Conservation (phyloP, 2,113 vertebrate species). For the Triplophysa siluroides region DNA sequence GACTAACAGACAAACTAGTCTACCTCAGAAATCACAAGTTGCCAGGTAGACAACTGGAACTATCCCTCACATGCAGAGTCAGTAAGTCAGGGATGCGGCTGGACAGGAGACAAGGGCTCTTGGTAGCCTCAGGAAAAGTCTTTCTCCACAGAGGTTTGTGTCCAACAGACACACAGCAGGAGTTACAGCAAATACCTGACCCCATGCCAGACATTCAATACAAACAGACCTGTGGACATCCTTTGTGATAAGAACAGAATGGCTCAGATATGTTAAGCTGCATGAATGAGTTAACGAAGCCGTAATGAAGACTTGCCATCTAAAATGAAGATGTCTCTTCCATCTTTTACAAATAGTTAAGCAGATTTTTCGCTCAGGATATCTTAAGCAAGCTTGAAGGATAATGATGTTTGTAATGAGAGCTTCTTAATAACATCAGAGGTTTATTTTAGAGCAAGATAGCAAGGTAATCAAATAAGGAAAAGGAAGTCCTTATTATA, state of each 20-base stretch:
- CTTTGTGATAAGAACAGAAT: not conserved
- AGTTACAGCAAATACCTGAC: conserved; percentile 1
- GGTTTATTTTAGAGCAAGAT: conserved; percentile 36
- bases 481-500: conserved; percentile 55
- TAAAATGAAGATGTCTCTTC: conserved; percentile 3
- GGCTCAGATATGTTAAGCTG: not conserved
- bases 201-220: conserved; percentile 4
- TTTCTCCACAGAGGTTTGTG: not conserved
- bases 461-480: conserved; percentile 66
- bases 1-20: too few relatives aligned
- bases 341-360: conserved; percentile 1
- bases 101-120: not conserved
- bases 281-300: not conserved
- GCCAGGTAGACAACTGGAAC: not conserved
- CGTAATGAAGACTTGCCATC: not conserved
- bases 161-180: conserved; percentile 20
- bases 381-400: conserved; percentile 37
- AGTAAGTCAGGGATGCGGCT: not conserved
- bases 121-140: conserved; percentile 13
- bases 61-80: not conserved
- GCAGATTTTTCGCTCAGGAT: conserved; percentile 25
- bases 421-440: conserved; percentile 60
- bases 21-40: too few relatives aligned
- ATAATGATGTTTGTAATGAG: conserved; percentile 53
- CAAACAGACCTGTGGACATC: conserved; percentile 13